phyloP scores from a whole-genome alignment of 2,113 vertebrate genomes.

The Melanostigma gelatinosum region DNA sequence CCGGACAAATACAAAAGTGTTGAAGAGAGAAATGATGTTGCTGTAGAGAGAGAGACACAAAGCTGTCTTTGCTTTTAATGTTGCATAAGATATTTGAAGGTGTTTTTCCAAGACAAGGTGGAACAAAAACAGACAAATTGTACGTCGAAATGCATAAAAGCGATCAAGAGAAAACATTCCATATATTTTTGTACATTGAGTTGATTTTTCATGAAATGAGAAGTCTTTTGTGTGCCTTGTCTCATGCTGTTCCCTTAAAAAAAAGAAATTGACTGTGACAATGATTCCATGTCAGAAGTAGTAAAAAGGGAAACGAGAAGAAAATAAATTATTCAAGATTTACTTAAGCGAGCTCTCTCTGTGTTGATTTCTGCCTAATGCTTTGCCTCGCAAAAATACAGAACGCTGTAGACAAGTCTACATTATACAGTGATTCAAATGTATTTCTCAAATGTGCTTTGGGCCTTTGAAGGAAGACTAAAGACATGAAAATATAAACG shows the following conservation, averaged over 20 bases:
- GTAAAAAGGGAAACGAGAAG: conserved; percentile 8
- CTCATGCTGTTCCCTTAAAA: background rate
- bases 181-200: conserved; percentile 45
- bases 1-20: background rate
- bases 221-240: background rate
- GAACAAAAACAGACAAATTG: conserved; percentile 23
- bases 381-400: conserved; percentile 11
- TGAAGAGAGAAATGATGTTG: background rate
- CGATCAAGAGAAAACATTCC: background rate
- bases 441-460: background rate
- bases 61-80: conserved; percentile 1
- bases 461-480: background rate
- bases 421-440: conserved; percentile 9
- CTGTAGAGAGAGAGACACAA: background rate
- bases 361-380: conserved; percentile 25
- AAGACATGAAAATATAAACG: background rate
- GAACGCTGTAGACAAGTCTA: background rate
- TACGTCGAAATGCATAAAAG: background rate
- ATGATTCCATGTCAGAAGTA: conserved; percentile 17
- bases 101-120: background rate
- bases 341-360: conserved; percentile 29
- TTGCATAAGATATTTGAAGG: conserved; percentile 3
- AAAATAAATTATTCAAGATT: conserved; percentile 58
- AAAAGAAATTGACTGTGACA: background rate
- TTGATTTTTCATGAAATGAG: background rate